Evolutionary conservation across 1,140 invertebrate species (phyloP), one percentile per base, ranked within the genome.

Genomic region (Drosophila sulfurigaster): DNA sequence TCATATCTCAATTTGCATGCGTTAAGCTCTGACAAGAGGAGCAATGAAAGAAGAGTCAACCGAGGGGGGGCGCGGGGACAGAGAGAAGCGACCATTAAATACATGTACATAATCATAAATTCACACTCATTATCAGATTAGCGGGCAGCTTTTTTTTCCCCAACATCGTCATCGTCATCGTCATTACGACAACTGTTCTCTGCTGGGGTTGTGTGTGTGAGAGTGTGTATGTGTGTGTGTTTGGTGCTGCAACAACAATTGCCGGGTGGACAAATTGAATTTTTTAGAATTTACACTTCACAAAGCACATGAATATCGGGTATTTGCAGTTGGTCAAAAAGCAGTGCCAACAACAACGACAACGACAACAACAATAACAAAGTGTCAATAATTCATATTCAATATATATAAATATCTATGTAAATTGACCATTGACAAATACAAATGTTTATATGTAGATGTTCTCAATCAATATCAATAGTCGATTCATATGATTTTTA

Each of bases 101-200:
- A 85, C 83, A 88, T 83, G 85, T 88, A 88, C 62, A 70, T 63
- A 77, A 88, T 88, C 83, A 89, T 88, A 88, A 88, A 88, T 88
- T 89, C 78, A 83, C 83, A 76, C 85, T 88, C 85, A 88, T 88
- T 88, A 88, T 83, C 81, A 89, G 83, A 88, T 88, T 88, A 82
- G 81, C 81, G 81, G 57, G 65, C 73, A 74, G 13, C 6, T 10
- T 41, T 20, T 20, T 59, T 7, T 48, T 5, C 10, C 49, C 48
- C 57, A 28, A 5, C 15, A 4, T 46, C 1, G 35, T 10, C 8
- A 10, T 8, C 7, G 7, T 10, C 35, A 32, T 32, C 20, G 20
- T 25, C 20, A 25, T 25, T 25, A 4, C 20, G 20, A 25, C 20
- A 25, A 25, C 20, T 25, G 20, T 25, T 25, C 20, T 25, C 20